Evolutionary conservation across 2,797 vertebrate genomes (phyloP).

Genomic region (Xerus rutilus): DNA sequence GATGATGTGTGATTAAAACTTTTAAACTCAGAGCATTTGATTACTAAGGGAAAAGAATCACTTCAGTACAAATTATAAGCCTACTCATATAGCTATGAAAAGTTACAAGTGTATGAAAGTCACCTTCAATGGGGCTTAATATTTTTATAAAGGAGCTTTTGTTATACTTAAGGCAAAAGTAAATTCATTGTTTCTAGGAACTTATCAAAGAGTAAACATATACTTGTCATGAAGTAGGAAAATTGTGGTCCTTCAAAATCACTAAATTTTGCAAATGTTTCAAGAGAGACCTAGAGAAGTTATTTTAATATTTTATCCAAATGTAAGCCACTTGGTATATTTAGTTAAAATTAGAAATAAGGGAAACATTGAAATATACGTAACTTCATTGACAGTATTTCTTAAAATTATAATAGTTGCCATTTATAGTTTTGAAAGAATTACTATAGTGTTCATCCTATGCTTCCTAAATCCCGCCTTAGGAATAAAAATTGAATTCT

Average conservation of each 20-base stretch:
- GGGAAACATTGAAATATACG: neutral
- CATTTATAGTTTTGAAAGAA: slow-evolving; percentile 17
- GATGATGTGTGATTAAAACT: slow-evolving; percentile 24
- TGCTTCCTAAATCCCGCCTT: neutral
- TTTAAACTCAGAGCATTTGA: neutral
- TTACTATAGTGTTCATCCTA: neutral
- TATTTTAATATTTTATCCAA: slow-evolving; percentile 19
- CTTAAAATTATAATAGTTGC: neutral
- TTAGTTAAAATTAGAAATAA: slow-evolving; percentile 25
- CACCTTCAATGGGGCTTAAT: neutral
- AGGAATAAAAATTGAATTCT: neutral
- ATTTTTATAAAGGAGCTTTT: slow-evolving; percentile 9
- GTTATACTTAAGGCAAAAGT: neutral
- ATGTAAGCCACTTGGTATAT: neutral
- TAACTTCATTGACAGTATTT: neutral
- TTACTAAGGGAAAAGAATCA: neutral
- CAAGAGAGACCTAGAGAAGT: neutral
- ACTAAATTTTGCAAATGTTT: neutral
- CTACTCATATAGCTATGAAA: neutral
- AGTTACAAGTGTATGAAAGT: neutral
- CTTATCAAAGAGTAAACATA: neutral
- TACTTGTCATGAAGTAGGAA: neutral
- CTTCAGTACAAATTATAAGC: neutral
- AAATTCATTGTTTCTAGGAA: neutral
- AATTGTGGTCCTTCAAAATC: neutral